Percentiles rank a stretch among this genome's conserved stretches.
These are phyloP conservation scores for Timema cristinae DNA, from an alignment of 2,888 invertebrate genomes.

Conservation along the genomic window DNA sequence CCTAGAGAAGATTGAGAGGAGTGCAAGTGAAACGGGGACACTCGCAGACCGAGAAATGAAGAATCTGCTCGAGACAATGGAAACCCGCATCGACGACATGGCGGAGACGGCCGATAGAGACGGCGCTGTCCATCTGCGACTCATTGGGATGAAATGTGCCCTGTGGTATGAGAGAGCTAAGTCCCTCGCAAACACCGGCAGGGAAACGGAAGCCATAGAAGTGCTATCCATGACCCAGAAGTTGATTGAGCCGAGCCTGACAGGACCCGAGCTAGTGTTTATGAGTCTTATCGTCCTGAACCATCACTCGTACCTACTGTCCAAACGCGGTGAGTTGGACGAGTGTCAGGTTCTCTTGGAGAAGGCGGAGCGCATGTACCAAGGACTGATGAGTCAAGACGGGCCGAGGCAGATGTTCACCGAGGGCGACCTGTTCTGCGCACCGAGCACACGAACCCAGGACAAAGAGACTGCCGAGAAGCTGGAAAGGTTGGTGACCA, in stretches of 20 bases:
- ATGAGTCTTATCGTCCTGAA: not conserved
- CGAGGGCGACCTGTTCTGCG: slow-evolving; percentile 7
- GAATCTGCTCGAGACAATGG: no score
- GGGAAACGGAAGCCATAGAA: not conserved
- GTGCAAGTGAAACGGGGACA: no score
- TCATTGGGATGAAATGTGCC: not conserved
- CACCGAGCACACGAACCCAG: not conserved
- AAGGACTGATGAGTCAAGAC: not conserved
- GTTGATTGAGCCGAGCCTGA: no score
- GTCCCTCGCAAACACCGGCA: not conserved
- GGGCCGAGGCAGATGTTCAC: slow-evolving; percentile 1
- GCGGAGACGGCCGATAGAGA: no score
- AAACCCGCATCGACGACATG: no score
- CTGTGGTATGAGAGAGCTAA: slow-evolving; percentile 2
- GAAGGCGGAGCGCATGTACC: not conserved
- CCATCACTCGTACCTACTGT: slow-evolving; percentile 7
- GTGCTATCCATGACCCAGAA: no score
- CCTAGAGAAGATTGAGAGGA: no score
- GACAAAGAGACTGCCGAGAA: slow-evolving; percentile 38
- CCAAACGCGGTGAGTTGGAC: slow-evolving; percentile 5
- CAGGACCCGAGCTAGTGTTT: no score
- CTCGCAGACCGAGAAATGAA: no score
- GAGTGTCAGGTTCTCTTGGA: not conserved
- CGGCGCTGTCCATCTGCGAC: not conserved
- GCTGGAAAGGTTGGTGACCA: slow-evolving; percentile 55